Base-by-base conservation (phyloP, 2,888 invertebrate genomes). In the Pherbina coryleti region DNA sequence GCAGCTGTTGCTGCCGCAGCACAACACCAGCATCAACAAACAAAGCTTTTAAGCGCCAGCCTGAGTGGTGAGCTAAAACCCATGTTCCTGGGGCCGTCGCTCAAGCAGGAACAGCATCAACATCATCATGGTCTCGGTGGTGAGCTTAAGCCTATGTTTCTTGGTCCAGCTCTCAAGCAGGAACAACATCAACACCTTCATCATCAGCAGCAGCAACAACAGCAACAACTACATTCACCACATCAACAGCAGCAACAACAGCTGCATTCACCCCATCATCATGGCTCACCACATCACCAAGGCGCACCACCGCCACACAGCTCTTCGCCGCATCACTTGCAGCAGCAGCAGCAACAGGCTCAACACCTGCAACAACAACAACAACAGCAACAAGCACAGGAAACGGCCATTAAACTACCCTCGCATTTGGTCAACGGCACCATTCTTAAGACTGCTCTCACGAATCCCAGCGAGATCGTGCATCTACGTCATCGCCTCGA, bases 361-460 rank as follows among this genome's bases (percentile, higher is more conserved):
- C 69, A 67, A 5, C 74, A 75, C 17, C 71, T 49, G 17, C 76
- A 76, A 31, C 69, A 67, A 14, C 73, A 57, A 19, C 79, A 78
- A 53, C 80, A 78, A 72, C 73, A 83, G 79, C 79, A 89, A 86
- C 84, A 81, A 60, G 78, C 89, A 86, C 87, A 90, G 88, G 86
- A 91, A 88, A 81, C 81, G 81, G 83, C 81, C 80, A 86, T 86
- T 67, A 86, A 87, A 82, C 80, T 90, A 83, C 94, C 94, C 89
- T 93, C 94, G 84, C 95, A 95, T 91, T 92, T 96, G 89, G 94
- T 96, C 89, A 97, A 96, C 89, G 97, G 97, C 87, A 96, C 96
- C 89, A 97, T 97, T 88, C 92, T 97, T 85, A 97, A 97, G 92
- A 96, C 97, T 90, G 97, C 97, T 83, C 93, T 97, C 86, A 97